These are phyloP conservation scores for Diadema setosum DNA, from an alignment of 35 echinoderm and acorn worm species.

Conservation along the genomic window DNA sequence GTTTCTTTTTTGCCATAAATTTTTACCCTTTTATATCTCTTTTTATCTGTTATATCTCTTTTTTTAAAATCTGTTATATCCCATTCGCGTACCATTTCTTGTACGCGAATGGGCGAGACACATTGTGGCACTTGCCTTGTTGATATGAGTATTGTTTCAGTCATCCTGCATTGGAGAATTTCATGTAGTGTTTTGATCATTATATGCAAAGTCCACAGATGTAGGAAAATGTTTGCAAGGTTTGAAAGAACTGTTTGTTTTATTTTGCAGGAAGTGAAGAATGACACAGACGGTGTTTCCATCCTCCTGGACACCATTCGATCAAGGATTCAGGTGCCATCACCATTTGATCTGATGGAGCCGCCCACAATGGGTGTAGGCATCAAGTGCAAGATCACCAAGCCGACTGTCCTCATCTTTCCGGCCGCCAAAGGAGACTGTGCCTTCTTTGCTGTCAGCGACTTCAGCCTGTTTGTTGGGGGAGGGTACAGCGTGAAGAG, in stretches of 20 bases:
- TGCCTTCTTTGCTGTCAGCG: conserved; percentile 95
- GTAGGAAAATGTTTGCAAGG: too few relatives aligned
- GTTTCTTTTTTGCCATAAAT: too few relatives aligned
- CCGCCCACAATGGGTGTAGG: conserved; percentile 97
- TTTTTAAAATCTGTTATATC: too few relatives aligned
- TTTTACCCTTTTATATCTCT: too few relatives aligned
- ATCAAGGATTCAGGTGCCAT: conserved; percentile 53
- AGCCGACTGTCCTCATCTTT: conserved; percentile 95
- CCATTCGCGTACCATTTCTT: too few relatives aligned
- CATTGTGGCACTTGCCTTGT: too few relatives aligned
- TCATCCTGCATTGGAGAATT: too few relatives aligned
- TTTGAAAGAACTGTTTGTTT: neutral
- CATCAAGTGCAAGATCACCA: conserved; percentile 98
- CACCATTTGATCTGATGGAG: conserved; percentile 86
- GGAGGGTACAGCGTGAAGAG: conserved; percentile 89
- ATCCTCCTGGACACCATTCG: conserved; percentile 44
- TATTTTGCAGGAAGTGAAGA: conserved; percentile 54
- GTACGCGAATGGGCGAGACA: too few relatives aligned
- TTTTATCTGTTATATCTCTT: too few relatives aligned
- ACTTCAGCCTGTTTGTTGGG: conserved; percentile 96
- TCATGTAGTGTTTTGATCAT: too few relatives aligned
- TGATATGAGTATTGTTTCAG: too few relatives aligned
- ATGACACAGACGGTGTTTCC: conserved; percentile 68
- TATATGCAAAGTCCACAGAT: too few relatives aligned
- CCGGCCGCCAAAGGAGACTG: conserved; percentile 97